These are phyloP conservation scores for Mimachlamys varia DNA, from an alignment of 2,888 invertebrate genomes.

Conservation along the genomic window DNA sequence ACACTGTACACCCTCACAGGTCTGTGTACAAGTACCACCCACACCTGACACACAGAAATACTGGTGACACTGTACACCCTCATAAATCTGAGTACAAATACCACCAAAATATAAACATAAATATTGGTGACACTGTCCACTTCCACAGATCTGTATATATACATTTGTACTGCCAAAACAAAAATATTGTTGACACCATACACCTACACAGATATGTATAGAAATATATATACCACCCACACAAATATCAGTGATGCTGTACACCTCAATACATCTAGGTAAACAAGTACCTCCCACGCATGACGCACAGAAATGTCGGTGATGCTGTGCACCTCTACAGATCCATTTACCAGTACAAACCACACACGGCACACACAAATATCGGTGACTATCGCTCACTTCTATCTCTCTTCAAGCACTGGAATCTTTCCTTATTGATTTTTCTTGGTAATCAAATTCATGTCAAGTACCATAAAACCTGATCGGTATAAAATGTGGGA, in stretches of 20 bases:
- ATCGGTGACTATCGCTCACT: background rate
- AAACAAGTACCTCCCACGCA: background rate
- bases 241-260: background rate
- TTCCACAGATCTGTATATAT: too few relatives aligned
- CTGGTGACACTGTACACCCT: too few relatives aligned
- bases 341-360: background rate
- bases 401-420: background rate
- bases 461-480: background rate
- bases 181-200: too few relatives aligned
- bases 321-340: background rate
- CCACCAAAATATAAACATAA: too few relatives aligned
- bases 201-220: too few relatives aligned
- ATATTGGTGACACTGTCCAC: too few relatives aligned
- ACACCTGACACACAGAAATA: background rate
- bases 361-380: background rate
- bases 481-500: background rate
- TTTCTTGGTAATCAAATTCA: slow-evolving; percentile 11
- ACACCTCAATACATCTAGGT: background rate
- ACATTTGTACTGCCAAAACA: too few relatives aligned
- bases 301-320: background rate
- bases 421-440: slow-evolving; percentile 21
- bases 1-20: background rate
- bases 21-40: background rate
- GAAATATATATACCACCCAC: too few relatives aligned
- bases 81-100: too few relatives aligned